Conservation (phyloP, 1,140 invertebrate species). For the Drosophila athabasca region DNA sequence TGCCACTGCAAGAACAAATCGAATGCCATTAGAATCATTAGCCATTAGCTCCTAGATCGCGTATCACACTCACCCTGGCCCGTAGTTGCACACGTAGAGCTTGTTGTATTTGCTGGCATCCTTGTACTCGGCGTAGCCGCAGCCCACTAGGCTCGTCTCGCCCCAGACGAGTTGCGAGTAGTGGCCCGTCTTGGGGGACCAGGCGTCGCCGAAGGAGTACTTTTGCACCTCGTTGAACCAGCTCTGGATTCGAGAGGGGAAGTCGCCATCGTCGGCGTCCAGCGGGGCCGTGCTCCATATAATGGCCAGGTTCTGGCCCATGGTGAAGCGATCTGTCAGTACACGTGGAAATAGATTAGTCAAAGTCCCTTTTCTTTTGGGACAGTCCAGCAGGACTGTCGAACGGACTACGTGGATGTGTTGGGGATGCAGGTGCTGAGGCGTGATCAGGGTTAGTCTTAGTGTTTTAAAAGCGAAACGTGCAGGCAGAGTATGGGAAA, state of each 20-base stretch:
- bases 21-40: no score
- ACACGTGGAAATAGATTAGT: neutral
- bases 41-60: no score
- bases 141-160: slow-evolving; percentile 90
- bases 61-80: slow-evolving; percentile 87
- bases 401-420: no score
- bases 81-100: slow-evolving; percentile 94
- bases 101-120: slow-evolving; percentile 90
- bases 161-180: slow-evolving; percentile 94
- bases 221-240: slow-evolving; percentile 93
- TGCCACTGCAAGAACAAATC: slow-evolving; percentile 85
- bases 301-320: slow-evolving; percentile 92
- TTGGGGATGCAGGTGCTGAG: slow-evolving; percentile 15
- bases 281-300: slow-evolving; percentile 90
- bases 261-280: slow-evolving; percentile 88
- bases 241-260: slow-evolving; percentile 88
- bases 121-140: slow-evolving; percentile 92
- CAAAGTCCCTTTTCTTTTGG: neutral
- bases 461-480: slow-evolving; percentile 67
- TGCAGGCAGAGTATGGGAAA: slow-evolving; percentile 23
- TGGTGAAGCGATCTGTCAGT: slow-evolving; percentile 88
- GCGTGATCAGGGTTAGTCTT: slow-evolving; percentile 59
- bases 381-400: neutral
- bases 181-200: slow-evolving; percentile 89
- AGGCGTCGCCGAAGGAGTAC: slow-evolving; percentile 88